Base-by-base conservation (phyloP, 1,140 invertebrate species). In the Heliconius nattereri region DNA sequence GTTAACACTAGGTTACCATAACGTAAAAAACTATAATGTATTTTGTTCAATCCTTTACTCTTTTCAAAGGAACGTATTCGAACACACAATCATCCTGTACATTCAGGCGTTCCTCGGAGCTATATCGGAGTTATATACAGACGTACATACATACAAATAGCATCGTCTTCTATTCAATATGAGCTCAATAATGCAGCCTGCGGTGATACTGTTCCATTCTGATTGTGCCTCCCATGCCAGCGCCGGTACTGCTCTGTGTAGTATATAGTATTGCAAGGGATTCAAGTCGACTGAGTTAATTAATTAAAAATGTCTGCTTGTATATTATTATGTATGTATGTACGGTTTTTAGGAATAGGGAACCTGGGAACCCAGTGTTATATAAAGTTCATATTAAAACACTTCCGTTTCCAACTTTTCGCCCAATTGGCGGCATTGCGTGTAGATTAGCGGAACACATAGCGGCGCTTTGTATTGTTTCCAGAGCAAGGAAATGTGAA, bases 161-260 rank as follows among this genome's bases (percentile, higher is more conserved):
- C 23, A 57, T 23, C 2, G 60, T 60, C 23, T 60, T 60, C 60
- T 9, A 29, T 66, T 66, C 60, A 66, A 66, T 66, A 66, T 29
- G 23, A 66, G 60, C 26, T 66, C 60, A 66, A 66, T 66, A 66
- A 66, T 66, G 26, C 5, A 45, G 13, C 60, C 23, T 66, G 26
- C 60, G 60, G 60, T 26, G 60, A 66, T 66, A 29, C 60, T 66
- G 60, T 66, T 16, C 60, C 26, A 66, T 66, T 66, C 60, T 66
- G 60, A 66, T 66, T 66, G 60, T 66, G 60, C 60, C 60, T 29
- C 26, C 29, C 60, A 29, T 66, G 26, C 60, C 23, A n/a, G 13
- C 3, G 60, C 26, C 26, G n/a, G 23, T 29, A 29, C 13, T 29
- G 32, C 32, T 35, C 32, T 35, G 1, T 45, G 40, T 45, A 45